phyloP scores from a whole-genome alignment of 2,797 vertebrate species.

The Rachycentron canadum region DNA sequence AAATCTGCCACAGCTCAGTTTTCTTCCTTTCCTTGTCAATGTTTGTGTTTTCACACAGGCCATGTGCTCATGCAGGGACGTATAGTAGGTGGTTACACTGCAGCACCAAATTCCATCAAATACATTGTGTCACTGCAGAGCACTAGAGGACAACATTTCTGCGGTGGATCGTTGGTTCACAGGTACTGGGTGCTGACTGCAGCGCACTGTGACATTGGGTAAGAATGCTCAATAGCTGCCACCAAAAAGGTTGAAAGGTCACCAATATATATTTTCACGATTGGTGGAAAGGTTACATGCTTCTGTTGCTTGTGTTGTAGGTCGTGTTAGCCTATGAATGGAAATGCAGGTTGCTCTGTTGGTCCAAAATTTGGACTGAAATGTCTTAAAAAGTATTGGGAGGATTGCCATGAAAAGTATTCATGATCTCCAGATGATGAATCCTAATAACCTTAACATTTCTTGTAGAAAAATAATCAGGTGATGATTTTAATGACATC shows the following conservation, averaged over 20 bases:
- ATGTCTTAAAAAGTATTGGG: background rate
- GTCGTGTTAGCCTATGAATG: no score
- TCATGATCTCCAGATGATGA: background rate
- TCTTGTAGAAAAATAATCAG: background rate
- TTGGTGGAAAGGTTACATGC: background rate
- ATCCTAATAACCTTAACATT: background rate
- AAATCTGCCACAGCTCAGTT: background rate
- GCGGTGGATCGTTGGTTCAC: conserved; percentile 81
- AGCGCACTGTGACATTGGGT: conserved; percentile 86
- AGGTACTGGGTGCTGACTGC: conserved; percentile 85
- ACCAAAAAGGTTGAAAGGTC: background rate
- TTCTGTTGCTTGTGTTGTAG: no score
- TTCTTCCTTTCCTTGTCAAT: background rate
- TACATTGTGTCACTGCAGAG: conserved; percentile 88
- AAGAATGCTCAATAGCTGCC: conserved; percentile 33
- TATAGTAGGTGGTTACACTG: conserved; percentile 83
- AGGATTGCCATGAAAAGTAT: background rate
- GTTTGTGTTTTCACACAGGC: conserved; percentile 70
- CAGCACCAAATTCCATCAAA: conserved; percentile 81
- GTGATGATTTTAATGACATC: background rate
- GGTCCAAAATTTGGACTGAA: background rate
- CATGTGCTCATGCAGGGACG: conserved; percentile 66
- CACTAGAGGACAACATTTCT: conserved; percentile 81
- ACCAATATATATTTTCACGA: background rate
- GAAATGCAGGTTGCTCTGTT: background rate